These are phyloP conservation scores for Phrixothrix hirtus DNA, from an alignment of 2,888 invertebrate genomes.

Conservation along the genomic window DNA sequence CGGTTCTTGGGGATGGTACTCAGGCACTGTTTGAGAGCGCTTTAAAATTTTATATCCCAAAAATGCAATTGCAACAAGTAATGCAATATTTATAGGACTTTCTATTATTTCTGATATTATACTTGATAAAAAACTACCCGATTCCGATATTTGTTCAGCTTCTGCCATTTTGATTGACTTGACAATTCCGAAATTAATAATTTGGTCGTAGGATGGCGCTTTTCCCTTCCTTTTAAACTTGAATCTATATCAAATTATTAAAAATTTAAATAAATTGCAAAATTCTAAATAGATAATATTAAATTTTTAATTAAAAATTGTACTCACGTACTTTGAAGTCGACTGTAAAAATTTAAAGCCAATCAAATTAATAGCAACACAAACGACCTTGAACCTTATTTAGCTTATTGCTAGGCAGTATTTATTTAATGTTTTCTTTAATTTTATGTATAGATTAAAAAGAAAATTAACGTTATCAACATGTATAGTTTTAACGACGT, in stretches of 20 bases:
- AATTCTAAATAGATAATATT: too few species aligned
- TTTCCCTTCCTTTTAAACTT: neutral
- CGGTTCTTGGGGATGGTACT: conserved; percentile 58
- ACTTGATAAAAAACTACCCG: conserved; percentile 51
- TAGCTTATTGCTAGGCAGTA: too few species aligned
- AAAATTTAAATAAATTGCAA: too few species aligned
- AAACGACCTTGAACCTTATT: too few species aligned
- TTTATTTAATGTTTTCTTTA: too few species aligned
- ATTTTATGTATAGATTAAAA: too few species aligned
- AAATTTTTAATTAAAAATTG: too few species aligned
- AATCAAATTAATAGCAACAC: too few species aligned
- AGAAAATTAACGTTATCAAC: too few species aligned
- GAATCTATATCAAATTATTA: neutral
- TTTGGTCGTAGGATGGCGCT: neutral
- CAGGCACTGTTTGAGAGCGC: conserved; percentile 56
- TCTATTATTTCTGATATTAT: conserved; percentile 66
- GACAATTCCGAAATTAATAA: conserved; percentile 10
- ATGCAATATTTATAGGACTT: conserved; percentile 72
- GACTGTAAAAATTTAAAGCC: too few species aligned
- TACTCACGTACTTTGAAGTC: too few species aligned
- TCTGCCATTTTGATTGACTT: conserved; percentile 48
- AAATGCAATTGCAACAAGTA: conserved; percentile 70
- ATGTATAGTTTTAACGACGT: too few species aligned
- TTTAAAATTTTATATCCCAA: conserved; percentile 76
- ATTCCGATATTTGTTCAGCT: conserved; percentile 41